Base-by-base conservation (phyloP, 2,797 vertebrate genomes). In the Psittacula echo region DNA sequence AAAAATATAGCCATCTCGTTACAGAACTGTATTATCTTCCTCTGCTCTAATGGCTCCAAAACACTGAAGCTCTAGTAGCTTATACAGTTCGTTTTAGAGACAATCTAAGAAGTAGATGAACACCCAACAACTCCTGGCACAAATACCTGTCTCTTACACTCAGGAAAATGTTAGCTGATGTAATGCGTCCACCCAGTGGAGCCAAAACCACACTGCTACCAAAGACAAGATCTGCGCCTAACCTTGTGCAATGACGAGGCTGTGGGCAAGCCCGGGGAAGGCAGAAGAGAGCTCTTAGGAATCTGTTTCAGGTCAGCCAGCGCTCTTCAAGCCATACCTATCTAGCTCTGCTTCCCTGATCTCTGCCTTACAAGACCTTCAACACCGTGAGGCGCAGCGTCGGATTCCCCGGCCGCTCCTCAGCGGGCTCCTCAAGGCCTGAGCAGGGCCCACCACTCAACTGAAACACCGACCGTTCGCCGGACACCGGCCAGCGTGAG, bases 21-120 rank as follows among this genome's bases (percentile, higher is more conserved):
- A 73, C 78, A 45, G 13, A 60, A 76, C 8, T 14, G 15, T 53
- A 10, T 11, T 32, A 2, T 22, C 58, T 23, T 41, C 44, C 50
- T 44, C n/a, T 23, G 75, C 32, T 58, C 47, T 73, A 56, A 65
- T 17, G 78, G 56, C 44, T 48, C 45, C 50, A 53, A 12, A 39
- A 3, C 72, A 22, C 29, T 4, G 11, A 74, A n/a, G 56, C 44
- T 67, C 34, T 9, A 10, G 4, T 3, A 66, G 18, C 27, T 26
- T 1, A 24, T 0, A 8, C 4, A 48, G 18, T 0, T 11, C 2
- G n/a, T 66, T 75, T 48, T 24, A 42, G 24, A 67, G 51, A 34
- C 66, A 48, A 39, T 10, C 56, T 7, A 10, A 54, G 30, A 18
- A 48, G 78, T 1, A 34, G 60, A 42, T 5, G 13, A 53, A 26